Evolutionary conservation across 2,113 vertebrate genomes (phyloP).

Genomic region (Chloropsis hardwickii): DNA sequence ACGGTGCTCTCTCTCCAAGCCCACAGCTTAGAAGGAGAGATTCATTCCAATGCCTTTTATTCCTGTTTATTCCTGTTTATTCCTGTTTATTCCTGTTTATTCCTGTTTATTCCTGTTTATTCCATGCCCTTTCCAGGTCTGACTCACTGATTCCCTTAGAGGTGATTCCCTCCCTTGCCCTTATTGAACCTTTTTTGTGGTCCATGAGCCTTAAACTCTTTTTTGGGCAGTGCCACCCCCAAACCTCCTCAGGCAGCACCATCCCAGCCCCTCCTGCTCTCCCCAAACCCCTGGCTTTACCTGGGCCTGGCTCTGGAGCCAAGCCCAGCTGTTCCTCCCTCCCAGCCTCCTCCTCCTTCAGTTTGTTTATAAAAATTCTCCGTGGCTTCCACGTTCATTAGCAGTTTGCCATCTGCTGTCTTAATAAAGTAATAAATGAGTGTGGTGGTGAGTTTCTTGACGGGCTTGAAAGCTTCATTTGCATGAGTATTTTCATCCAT

Average conservation of each 20-base stretch:
- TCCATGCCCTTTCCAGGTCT: neutral
- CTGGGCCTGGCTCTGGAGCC: neutral
- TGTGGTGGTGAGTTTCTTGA: slow-evolving; percentile 33
- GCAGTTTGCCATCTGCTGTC: slow-evolving; percentile 69
- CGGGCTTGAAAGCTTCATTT: slow-evolving; percentile 40
- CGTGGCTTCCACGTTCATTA: slow-evolving; percentile 58
- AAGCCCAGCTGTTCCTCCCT: neutral
- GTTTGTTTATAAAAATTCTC: slow-evolving; percentile 25
- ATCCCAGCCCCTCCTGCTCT: neutral
- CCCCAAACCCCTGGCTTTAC: neutral
- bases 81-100: too few species aligned
- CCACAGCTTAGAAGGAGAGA: neutral
- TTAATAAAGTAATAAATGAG: slow-evolving; percentile 67
- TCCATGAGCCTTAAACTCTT: too few species aligned
- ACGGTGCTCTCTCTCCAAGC: neutral
- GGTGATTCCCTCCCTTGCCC: neutral
- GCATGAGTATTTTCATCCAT: slow-evolving; percentile 40
- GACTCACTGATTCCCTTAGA: neutral
- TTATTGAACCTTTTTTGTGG: too few species aligned
- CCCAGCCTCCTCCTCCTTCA: neutral
- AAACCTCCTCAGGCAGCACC: neutral
- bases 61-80: neutral
- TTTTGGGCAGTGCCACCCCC: neutral
- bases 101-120: neutral
- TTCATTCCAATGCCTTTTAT: neutral